A percentile compares a stretch with the other conserved stretches of the same genome.
phyloP scores from a whole-genome alignment of 2,113 vertebrate genomes.

The Muscicapa adusta region DNA sequence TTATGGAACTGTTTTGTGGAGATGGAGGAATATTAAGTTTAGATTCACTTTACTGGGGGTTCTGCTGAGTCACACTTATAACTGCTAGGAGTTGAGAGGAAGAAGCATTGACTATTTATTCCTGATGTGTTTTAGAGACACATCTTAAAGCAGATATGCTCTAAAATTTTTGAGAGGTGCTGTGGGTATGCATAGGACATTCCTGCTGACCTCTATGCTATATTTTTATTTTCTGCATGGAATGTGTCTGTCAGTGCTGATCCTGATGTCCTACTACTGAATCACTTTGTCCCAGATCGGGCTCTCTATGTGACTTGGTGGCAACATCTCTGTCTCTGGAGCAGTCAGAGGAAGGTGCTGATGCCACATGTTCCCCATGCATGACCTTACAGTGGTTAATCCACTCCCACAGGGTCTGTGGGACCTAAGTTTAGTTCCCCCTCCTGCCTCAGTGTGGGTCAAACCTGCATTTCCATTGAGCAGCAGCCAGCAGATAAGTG shows the following conservation, averaged over 20 bases:
- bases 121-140: not conserved
- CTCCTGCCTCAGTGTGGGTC: not conserved
- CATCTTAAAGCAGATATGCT: not conserved
- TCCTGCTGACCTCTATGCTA: not conserved
- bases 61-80: not conserved
- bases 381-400: not conserved
- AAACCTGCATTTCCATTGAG: not conserved
- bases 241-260: not conserved
- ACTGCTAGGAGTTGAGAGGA: not conserved
- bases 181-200: not conserved
- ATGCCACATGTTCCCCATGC: rapidly evolving
- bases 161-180: not conserved
- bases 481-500: slow-evolving; percentile 5
- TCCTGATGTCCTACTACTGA: not conserved
- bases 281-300: rapidly evolving
- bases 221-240: not conserved
- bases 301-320: rapidly evolving
- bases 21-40: not conserved
- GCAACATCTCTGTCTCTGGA: not conserved
- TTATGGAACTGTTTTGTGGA: not conserved
- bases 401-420: rapidly evolving
- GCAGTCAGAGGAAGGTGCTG: not conserved
- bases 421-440: not conserved
- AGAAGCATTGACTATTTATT: not conserved
- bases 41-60: not conserved